phyloP scores from a whole-genome alignment of 2,797 vertebrate species.

The Graptemys geographica region DNA sequence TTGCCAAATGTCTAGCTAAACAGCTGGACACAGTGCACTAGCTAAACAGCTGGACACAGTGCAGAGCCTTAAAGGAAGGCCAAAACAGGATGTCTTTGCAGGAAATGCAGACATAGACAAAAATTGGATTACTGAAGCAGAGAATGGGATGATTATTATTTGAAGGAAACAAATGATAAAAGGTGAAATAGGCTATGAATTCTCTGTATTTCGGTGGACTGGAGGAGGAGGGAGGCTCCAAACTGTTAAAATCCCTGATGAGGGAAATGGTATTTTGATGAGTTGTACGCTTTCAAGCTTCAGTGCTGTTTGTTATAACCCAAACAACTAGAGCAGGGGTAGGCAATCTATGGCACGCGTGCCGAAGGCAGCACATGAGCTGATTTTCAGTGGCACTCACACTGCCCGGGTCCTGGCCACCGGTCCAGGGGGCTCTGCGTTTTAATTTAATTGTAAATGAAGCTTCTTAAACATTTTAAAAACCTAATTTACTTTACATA shows the following conservation, averaged over 20 bases:
- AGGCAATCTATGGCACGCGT: too few relatives aligned
- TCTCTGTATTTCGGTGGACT: not conserved
- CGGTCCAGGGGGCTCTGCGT: too few relatives aligned
- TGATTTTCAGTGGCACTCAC: too few relatives aligned
- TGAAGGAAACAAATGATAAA: not conserved
- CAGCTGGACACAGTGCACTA: not conserved
- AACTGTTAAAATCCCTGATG: not conserved
- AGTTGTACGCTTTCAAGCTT: not conserved
- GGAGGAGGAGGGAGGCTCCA: not conserved
- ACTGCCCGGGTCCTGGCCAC: too few relatives aligned
- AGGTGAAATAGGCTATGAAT: not conserved
- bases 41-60: not conserved
- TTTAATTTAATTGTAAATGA: too few relatives aligned
- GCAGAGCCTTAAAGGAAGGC: constrained; percentile 3
- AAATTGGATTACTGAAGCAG: not conserved
- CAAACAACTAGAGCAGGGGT: not conserved
- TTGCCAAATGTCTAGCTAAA: not conserved
- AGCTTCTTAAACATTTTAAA: too few relatives aligned
- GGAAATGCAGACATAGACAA: not conserved
- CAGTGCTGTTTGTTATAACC: not conserved
- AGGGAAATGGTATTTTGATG: not conserved
- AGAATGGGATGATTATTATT: not conserved
- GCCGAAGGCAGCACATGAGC: too few relatives aligned
- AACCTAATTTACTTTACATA: too few relatives aligned
- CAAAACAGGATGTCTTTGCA: not conserved